Conservation (phyloP, 2,888 invertebrate genomes). For the Xylocampa areola region DNA sequence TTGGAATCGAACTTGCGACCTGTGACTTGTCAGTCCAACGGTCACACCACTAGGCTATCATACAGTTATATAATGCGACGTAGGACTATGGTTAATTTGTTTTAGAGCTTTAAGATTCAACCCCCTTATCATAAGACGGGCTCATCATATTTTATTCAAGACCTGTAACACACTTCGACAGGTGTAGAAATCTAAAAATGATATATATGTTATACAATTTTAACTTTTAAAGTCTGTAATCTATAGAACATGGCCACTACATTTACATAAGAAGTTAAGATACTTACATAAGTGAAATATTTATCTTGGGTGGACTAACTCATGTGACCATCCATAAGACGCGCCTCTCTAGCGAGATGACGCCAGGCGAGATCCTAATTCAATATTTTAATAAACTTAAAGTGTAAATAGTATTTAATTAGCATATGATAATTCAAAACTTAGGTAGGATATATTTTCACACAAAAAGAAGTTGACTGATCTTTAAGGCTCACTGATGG, state of each 20-base stretch:
- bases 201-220: not conserved
- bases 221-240: not conserved
- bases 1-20: too few relatives aligned
- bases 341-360: conserved; percentile 6
- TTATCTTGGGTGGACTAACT: conserved; percentile 13
- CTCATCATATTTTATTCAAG: too few relatives aligned
- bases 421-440: not conserved
- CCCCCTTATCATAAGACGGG: not conserved
- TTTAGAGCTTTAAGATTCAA: too few relatives aligned
- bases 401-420: conserved; percentile 6
- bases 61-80: too few relatives aligned
- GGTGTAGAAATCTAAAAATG: not conserved
- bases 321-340: conserved; percentile 3
- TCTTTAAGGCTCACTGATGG: too few relatives aligned
- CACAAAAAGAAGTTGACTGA: too few relatives aligned
- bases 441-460: too few relatives aligned
- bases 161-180: not conserved
- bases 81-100: too few relatives aligned
- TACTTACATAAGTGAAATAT: conserved; percentile 7
- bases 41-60: too few relatives aligned
- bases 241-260: not conserved
- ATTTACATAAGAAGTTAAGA: conserved; percentile 1
- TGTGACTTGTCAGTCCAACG: too few relatives aligned
- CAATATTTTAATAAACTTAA: conserved; percentile 7
- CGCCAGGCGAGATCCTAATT: conserved; percentile 7